Evolutionary conservation across 2,797 vertebrate species (phyloP), one percentile per base, ranked within the genome.

Genomic region (Myotis planiceps): DNA sequence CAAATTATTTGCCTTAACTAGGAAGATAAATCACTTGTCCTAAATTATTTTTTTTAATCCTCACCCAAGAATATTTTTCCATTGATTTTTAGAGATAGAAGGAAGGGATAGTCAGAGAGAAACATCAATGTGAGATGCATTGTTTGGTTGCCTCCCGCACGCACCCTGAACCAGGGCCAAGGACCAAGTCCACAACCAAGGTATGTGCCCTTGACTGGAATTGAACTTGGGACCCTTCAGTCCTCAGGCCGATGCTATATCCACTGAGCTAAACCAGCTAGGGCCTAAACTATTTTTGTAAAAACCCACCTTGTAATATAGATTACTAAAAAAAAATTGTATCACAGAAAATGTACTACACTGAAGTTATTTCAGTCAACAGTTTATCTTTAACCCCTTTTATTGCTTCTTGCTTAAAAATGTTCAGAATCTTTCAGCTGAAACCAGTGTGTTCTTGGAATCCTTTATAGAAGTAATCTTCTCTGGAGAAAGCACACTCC

Each of bases 351-450:
- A 97, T 23, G n/a, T 15, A 65, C 47, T 66, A 87, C n/a, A 83
- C n/a, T 37, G 68, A 90, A 91, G 55, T 92, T 65, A 80, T n/a
- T 87, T 94, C 49, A 90, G 32, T 18, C 53, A 93, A 91, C 32
- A 71, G 68, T 71, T 63, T 45, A 58, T 66, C 80, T 94, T 92
- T 91, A 89, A 76, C 91, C 27, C 42, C 29, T 88, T 88, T 79
- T 71, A 95, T 47, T 95, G 39, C 18, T 92, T 82, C 68, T 88
- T 92, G n/a, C 4, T 79, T 94, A 95, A 92, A 19, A 60, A 82
- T 37, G 49, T 68, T 65, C 66, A 68, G 29, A 81, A 32, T 32
- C 60, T 94, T 95, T 23, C 27, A 63, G 47, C 29, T 90, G 45
- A 96, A 90, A 93, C 25, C 88, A 25, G 58, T 55, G 21, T n/a